A percentile compares a stretch with the other conserved stretches of the same genome.
These are phyloP conservation scores for Palaemon carinicauda DNA, from an alignment of 1,140 invertebrate species.

Conservation along the genomic window DNA sequence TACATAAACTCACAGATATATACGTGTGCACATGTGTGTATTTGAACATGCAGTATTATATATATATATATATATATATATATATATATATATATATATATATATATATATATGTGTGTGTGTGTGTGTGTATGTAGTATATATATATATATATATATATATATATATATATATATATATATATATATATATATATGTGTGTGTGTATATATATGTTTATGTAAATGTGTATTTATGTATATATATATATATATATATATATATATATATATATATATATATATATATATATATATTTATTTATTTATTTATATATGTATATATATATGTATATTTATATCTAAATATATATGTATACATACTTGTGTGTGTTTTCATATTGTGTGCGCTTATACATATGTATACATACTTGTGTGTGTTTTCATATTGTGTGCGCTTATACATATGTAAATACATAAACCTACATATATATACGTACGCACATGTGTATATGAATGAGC, in stretches of 20 bases:
- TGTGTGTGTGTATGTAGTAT: constrained; percentile 2
- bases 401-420: neutral
- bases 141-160: neutral
- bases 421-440: neutral
- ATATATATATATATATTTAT: no score
- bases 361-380: no score
- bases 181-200: neutral
- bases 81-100: no score
- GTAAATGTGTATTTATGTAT: no score
- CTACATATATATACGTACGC: neutral
- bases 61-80: no score
- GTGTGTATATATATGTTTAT: neutral
- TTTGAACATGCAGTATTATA: neutral
- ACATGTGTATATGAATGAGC: no score
- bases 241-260: no score
- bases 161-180: no score
- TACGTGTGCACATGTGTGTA: neutral
- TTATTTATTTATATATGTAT: no score
- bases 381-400: neutral
- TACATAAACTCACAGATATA: neutral
- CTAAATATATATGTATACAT: no score
- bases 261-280: no score
- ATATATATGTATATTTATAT: no score
- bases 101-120: neutral
- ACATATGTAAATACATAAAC: neutral